Evolutionary conservation across 2,888 invertebrate genomes (phyloP).

Genomic region (Polymixis flavicincta): DNA sequence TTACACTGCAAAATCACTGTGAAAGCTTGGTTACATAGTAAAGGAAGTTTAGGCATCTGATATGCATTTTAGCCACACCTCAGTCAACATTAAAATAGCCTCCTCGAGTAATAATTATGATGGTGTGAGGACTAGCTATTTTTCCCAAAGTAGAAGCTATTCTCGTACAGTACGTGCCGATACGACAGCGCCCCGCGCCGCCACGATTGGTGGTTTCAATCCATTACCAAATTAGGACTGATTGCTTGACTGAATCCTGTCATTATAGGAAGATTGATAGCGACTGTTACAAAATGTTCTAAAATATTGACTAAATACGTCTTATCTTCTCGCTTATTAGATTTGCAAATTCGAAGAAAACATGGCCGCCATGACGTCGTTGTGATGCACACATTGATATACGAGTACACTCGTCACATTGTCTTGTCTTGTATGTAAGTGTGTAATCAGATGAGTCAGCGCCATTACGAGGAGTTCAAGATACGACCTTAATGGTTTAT

Average conservation of each 20-base stretch:
- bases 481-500: constrained; percentile 31
- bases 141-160: neutral
- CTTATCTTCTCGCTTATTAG: neutral
- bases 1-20: neutral
- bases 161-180: neutral
- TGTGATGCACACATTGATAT: neutral
- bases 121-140: neutral
- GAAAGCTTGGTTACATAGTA: neutral
- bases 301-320: constrained; percentile 31
- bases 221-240: constrained; percentile 28
- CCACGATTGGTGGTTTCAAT: constrained; percentile 1
- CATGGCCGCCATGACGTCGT: neutral
- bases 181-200: neutral
- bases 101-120: too few relatives aligned
- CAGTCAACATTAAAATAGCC: neutral
- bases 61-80: too few relatives aligned
- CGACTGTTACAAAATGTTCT: neutral
- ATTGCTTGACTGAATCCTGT: constrained; percentile 24
- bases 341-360: neutral
- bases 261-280: constrained; percentile 16
- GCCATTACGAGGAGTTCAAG: neutral
- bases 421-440: neutral
- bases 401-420: neutral
- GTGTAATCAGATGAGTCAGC: constrained; percentile 43
- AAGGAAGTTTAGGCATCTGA: neutral